Evolutionary conservation across 2,797 vertebrate genomes (phyloP).

Genomic region (Botia almorhae): DNA sequence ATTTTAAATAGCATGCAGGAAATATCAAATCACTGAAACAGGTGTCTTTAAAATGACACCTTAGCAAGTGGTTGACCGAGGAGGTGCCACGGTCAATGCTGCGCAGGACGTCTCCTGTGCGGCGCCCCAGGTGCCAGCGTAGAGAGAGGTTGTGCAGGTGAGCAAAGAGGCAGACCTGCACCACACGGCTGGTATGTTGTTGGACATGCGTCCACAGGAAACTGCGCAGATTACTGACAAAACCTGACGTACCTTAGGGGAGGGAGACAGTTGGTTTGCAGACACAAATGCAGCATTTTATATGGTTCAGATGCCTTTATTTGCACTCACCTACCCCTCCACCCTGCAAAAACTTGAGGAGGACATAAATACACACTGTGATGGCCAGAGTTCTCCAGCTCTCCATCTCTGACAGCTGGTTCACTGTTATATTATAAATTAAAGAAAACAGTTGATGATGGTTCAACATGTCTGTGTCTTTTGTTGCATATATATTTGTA

Average conservation of each 20-base stretch:
- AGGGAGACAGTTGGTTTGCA: background rate
- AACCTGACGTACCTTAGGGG: constrained; percentile 79
- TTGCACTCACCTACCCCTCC: constrained; percentile 82
- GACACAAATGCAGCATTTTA: background rate
- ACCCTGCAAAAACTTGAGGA: constrained; percentile 89
- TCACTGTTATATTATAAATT: constrained; percentile 73
- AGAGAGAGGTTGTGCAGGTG: constrained; percentile 87
- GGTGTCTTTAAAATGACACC: constrained; percentile 19
- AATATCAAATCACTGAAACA: background rate
- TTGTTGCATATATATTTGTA: no score
- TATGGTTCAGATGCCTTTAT: background rate
- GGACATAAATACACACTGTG: constrained; percentile 82
- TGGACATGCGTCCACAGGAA: constrained; percentile 84
- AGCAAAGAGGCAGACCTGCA: constrained; percentile 86
- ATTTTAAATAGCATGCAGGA: background rate
- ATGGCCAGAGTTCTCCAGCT: constrained; percentile 78
- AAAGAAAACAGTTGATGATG: background rate
- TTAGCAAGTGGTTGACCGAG: constrained; percentile 84
- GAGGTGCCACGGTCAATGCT: constrained; percentile 88
- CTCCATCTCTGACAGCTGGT: constrained; percentile 77
- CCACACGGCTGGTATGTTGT: constrained; percentile 84
- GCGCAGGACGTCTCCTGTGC: constrained; percentile 87
- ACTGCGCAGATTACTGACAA: constrained; percentile 86
- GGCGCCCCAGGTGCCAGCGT: constrained; percentile 89
- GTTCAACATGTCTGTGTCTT: background rate